Conservation (phyloP, 2,888 invertebrate species). For the Rhingia campestris region DNA sequence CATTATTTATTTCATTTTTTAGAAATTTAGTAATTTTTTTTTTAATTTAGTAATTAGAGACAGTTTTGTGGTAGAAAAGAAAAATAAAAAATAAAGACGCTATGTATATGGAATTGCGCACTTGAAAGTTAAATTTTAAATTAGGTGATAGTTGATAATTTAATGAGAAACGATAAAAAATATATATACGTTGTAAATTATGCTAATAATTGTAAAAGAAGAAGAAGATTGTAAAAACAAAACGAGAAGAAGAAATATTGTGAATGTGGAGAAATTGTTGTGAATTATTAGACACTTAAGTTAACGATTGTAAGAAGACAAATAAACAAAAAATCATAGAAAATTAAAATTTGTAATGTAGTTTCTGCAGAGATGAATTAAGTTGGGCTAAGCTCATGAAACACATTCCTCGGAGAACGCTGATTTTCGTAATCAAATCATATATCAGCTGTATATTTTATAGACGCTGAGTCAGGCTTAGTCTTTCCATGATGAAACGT, state of each 20-base stretch:
- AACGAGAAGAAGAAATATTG: background rate
- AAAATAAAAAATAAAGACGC: conserved; percentile 1
- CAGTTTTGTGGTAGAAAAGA: conserved; percentile 3
- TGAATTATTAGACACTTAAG: conserved; percentile 4
- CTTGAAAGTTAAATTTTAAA: background rate
- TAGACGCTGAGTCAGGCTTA: no score
- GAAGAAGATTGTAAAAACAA: conserved; percentile 30
- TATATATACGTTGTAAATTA: conserved; percentile 24
- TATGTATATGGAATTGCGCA: conserved; percentile 5
- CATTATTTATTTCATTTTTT: conserved; percentile 55
- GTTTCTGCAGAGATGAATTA: background rate
- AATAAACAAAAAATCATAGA: conserved; percentile 13
- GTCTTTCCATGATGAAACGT: no score
- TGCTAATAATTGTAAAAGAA: conserved; percentile 1
- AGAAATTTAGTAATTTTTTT: conserved; percentile 17
- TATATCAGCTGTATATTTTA: no score
- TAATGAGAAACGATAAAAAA: conserved; percentile 2
- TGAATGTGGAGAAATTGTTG: conserved; percentile 9
- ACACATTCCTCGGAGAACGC: no score
- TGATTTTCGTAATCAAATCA: no score
- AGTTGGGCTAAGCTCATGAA: no score
- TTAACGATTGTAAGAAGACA: conserved; percentile 3
- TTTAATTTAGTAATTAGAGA: conserved; percentile 18
- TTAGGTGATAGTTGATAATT: conserved; percentile 8
- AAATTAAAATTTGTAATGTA: background rate